Evolutionary conservation across 2,888 invertebrate genomes (phyloP).

Genomic region (Eristalis pertinax): DNA sequence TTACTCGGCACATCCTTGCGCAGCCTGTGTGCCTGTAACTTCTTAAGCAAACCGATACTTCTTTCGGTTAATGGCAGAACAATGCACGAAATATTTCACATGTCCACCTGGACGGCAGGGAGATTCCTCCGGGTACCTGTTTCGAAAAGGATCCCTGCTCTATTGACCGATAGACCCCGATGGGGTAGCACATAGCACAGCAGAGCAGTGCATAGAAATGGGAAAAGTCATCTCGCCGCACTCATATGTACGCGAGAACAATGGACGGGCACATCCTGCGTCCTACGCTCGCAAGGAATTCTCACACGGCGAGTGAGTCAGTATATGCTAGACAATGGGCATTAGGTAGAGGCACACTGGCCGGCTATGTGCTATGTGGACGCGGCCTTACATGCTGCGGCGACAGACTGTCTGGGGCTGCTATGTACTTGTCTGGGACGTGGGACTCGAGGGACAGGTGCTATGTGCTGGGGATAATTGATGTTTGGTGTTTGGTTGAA

Average conservation of each 20-base stretch:
- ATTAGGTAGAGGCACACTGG: background rate
- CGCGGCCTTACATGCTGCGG: slow-evolving; percentile 66
- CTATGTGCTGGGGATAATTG: slow-evolving; percentile 4
- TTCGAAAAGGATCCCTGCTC: slow-evolving; percentile 25
- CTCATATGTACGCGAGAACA: background rate
- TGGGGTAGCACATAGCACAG: slow-evolving; percentile 1
- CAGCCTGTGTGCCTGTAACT: background rate
- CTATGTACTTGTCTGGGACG: slow-evolving; percentile 71
- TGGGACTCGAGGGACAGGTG: slow-evolving; percentile 11
- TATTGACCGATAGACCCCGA: slow-evolving; percentile 38
- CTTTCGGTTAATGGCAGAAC: slow-evolving; percentile 46
- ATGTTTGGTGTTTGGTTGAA: background rate
- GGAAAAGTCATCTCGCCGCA: background rate
- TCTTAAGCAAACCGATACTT: slow-evolving; percentile 45
- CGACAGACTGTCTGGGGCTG: slow-evolving; percentile 78
- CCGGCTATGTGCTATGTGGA: background rate
- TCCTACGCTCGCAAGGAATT: background rate
- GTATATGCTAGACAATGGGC: no score
- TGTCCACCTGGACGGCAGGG: slow-evolving; percentile 51
- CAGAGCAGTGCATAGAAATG: background rate
- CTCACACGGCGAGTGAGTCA: background rate
- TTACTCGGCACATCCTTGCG: slow-evolving; percentile 29
- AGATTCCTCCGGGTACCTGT: slow-evolving; percentile 59
- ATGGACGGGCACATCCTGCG: background rate
- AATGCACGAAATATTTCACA: slow-evolving; percentile 52